Base-by-base conservation (phyloP, 2,797 vertebrate species). In the Corythornis leucogaster region DNA sequence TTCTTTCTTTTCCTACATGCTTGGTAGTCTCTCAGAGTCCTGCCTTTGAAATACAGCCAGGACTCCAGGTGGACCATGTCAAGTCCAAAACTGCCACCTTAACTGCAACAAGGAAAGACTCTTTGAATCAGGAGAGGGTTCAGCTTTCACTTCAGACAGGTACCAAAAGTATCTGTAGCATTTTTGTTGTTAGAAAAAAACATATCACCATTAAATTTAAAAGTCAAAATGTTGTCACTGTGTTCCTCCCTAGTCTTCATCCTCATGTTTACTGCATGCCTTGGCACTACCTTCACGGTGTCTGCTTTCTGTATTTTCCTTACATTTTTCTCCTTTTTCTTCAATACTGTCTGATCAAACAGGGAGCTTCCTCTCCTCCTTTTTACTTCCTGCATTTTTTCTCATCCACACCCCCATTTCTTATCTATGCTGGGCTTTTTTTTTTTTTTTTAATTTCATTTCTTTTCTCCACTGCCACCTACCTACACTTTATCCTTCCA, bases 171-270 rank as follows among this genome's bases (percentile, higher is more conserved):
- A 92, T 69, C 59, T 63, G 76, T 20, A 76, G 16, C 22, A 45
- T 40, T 87, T 92, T 21, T 70, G 63, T 84, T 86, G 53, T 95
- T 84, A 86, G 82, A 93, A 94, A 81, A 81, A 62, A 94, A 87
- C 40, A 31, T 8, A 73, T 19, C 45, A 38, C 68, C 85, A 89
- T 79, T 84, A 79, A 80, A 93, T 84, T 75, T 79, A 42, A 69
- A 94, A 89, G 67, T 86, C 8, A 86, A 89, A 83, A 89, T 40
- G 31, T 18, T 77, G 80, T 81, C 53, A 69, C 42, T 67, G 42
- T 67, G 15, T 81, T 87, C 70, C 59, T 76, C 71, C 45, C 11
- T 25, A 6, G 1, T 35, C 83, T 84, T 90, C 61, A 33, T 77
- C 48, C 59, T 89, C 25, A 42, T 63, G 85, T 87, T 81, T 85